Evolutionary conservation across 2,888 invertebrate species (phyloP), one percentile per base, ranked within the genome.

Genomic region (Scaptomyza tumidula): DNA sequence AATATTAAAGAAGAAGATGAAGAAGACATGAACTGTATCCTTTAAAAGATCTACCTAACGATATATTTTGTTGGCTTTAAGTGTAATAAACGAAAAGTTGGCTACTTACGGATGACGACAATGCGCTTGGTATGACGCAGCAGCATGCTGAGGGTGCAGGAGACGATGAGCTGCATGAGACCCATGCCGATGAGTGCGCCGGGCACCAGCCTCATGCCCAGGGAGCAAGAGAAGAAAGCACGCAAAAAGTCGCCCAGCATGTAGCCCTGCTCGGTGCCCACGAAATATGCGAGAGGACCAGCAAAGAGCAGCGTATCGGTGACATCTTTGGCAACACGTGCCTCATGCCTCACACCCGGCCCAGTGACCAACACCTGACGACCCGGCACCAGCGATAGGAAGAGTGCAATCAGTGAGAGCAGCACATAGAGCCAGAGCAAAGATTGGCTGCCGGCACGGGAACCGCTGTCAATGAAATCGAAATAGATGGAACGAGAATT

Each of bases 211-310:
- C 94, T 94, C 85, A 96, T 95, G 3, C 96, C 96, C 77, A 96
- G 93, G 3, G 96, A 95, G 90, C 97, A 97, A 2, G 96, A 95
- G 14, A 97, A 96, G 88, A 96, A 97, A 86, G 96, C 96, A 94
- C 96, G 95, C 90, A 96, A 95, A 91, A 96, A 97, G 88, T 96
- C 96, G 9, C 96, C 95, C 90, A 95, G 95, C 93, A 97, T 96
- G 90, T 97, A 96, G 76, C 96, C 96, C 92, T 97, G 97, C 91
- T 97, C 96, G 64, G 96, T 93, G 68, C 97, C 97, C 73, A 97
- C 96, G 87, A 96, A 97, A 44, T 96, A 93, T 4, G 96, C 95
- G 91, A 97, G 93, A 0, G 97, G 96, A 0, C 95, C 95, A 2
- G 95, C 95, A 39, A 96, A 94, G 78, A 95, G 93, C 39, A 96